Conservation (phyloP, 2,113 vertebrate species). For the Aldabrachelys gigantea region DNA sequence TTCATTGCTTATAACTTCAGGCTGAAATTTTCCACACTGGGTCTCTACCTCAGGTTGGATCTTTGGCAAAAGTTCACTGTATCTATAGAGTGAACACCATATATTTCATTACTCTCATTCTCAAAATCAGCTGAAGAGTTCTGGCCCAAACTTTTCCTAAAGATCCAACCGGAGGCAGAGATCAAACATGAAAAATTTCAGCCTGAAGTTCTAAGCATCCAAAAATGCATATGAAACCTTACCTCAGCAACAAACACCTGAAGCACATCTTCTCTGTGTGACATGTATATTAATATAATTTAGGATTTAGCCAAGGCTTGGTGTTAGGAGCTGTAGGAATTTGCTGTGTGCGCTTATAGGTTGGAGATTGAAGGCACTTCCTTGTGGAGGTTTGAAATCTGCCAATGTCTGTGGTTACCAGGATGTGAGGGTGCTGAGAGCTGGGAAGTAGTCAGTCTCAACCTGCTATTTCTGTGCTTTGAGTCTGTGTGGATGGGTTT, state of each 20-base stretch:
- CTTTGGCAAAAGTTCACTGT: not conserved
- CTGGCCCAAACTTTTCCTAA: not conserved
- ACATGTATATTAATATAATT: not conserved
- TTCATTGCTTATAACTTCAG: not conserved
- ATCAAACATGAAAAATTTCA: not conserved
- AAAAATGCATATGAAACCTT: not conserved
- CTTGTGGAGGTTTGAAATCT: not conserved
- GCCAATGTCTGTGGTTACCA: not conserved
- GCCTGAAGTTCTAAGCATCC: not conserved
- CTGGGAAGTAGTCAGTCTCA: not conserved
- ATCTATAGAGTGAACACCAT: not conserved
- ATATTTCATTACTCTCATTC: not conserved
- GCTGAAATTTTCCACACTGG: not conserved
- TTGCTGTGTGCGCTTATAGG: not conserved
- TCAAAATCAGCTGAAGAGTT: not conserved
- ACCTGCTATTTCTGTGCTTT: not conserved
- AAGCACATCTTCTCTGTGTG: not conserved
- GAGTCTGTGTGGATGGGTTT: not conserved
- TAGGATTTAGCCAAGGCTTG: not conserved
- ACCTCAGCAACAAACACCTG: not conserved
- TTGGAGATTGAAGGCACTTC: not conserved
- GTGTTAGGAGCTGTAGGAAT: not conserved
- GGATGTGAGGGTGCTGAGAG: not conserved
- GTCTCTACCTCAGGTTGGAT: not conserved
- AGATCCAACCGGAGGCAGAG: not conserved